Evolutionary conservation across 92 coral and sea anemone species (phyloP).

Genomic region (Porites rus): DNA sequence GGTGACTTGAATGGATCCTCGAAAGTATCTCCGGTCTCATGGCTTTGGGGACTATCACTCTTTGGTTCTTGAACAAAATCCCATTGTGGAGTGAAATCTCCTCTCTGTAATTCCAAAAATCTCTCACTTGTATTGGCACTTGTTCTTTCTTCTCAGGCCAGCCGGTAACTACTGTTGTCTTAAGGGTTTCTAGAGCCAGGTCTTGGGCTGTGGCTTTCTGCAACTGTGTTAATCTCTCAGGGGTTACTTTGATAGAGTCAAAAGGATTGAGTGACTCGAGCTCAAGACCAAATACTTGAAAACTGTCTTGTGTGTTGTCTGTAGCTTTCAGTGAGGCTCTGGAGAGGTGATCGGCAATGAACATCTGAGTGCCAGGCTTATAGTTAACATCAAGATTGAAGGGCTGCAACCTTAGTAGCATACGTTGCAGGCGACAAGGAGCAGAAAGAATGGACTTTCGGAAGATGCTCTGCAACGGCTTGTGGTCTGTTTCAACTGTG

Average conservation of each 20-base stretch:
- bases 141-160: conserved; percentile 59
- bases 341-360: conserved; percentile 41
- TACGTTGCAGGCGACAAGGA: conserved; percentile 40
- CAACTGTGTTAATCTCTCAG: conserved; percentile 43
- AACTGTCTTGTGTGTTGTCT: not conserved
- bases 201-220: conserved; percentile 49
- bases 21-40: no score
- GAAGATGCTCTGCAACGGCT: conserved; percentile 53
- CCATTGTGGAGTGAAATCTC: conserved; percentile 21
- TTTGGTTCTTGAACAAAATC: conserved; percentile 24
- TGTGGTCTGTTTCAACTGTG: conserved; percentile 50
- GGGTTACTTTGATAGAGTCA: conserved; percentile 24
- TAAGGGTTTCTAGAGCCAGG: conserved; percentile 35
- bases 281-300: conserved; percentile 57
- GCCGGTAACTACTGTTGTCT: conserved; percentile 44
- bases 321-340: conserved; percentile 38
- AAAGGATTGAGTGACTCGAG: conserved; percentile 36
- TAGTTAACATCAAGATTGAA: conserved; percentile 35
- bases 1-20: no score
- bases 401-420: conserved; percentile 38
- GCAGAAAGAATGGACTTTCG: conserved; percentile 37
- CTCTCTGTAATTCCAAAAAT: conserved; percentile 53
- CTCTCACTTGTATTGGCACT: conserved; percentile 39
- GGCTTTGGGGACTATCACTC: conserved; percentile 48
- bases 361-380: conserved; percentile 49